Conservation (phyloP, 2,797 vertebrate species). For the Amazonetta brasiliensis region DNA sequence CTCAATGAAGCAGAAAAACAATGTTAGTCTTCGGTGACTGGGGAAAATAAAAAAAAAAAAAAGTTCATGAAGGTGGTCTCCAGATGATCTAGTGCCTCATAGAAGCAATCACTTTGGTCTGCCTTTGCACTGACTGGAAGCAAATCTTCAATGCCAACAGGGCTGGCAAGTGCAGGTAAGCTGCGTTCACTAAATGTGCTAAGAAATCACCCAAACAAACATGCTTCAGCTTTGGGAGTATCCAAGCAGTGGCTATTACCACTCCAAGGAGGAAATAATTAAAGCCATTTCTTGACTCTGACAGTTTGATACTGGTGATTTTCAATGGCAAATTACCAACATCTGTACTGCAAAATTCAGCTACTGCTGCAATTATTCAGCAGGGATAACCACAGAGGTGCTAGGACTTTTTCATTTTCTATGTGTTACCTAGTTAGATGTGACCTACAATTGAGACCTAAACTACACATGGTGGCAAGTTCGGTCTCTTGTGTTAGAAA, state of each 20-base stretch:
- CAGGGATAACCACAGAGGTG: conserved; percentile 7
- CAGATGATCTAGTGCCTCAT: neutral
- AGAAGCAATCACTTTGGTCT: neutral
- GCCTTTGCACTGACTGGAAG: neutral
- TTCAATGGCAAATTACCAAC: conserved; percentile 66
- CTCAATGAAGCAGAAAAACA: conserved; percentile 32
- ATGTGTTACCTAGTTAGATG: neutral
- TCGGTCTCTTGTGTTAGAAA: neutral
- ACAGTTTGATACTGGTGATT: conserved; percentile 59
- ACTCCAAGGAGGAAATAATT: conserved; percentile 70
- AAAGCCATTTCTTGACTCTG: conserved; percentile 69
- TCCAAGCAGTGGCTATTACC: conserved; percentile 52
- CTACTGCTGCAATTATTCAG: conserved; percentile 38
- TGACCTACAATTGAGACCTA: conserved; percentile 8
- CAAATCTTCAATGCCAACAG: neutral
- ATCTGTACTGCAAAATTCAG: conserved; percentile 36
- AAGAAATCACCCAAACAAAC: conserved; percentile 16
- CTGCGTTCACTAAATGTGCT: neutral
- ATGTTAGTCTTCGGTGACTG: conserved; percentile 28
- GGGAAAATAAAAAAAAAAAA: neutral
- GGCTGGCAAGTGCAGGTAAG: conserved; percentile 24
- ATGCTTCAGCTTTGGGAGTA: conserved; percentile 12
- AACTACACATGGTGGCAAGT: neutral
- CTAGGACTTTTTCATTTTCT: conserved; percentile 22
- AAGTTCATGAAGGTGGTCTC: neutral